Evolutionary conservation across 2,888 invertebrate species (phyloP), one percentile per base, ranked within the genome.

Genomic region (Synanthedon formicaeformis): DNA sequence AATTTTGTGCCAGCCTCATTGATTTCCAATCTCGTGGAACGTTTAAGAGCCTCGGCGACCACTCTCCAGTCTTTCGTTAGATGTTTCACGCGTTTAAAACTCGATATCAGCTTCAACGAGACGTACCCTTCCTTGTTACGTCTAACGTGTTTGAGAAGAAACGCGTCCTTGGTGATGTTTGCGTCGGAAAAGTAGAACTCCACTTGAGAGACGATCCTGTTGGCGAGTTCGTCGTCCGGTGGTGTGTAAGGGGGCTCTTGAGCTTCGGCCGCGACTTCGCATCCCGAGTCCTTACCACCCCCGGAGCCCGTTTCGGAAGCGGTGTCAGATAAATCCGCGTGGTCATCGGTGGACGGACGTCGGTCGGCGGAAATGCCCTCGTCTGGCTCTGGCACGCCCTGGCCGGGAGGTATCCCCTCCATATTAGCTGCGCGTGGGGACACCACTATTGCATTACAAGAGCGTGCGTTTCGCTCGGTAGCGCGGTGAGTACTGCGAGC

Each of bases 101-200:
- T 97, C 12, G 97, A 96, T 61, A 98, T 96, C 54, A 98, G 88
- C 78, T 98, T 98, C 52, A 98, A 88, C 53, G 96, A 97, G 13
- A 98, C 97, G 81, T 94, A 98, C 16, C 98, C 98, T 80, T 97
- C 97, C 80, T 97, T 97, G 79, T 98, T 97, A 53, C 97, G 90
- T 54, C 96, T 92, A 18, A 98, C 97, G 75, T 98, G 98, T 75
- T 98, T 98, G 58, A 98, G 82, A 50, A 98, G 88, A 80, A 98
- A 98, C 12, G 97, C 96, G 74, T 98, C 98, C 75, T 97, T 97
- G 3, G 96, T 92, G 62, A 98, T 96, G 76, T 96, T 97, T 52
- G 95, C 96, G 72, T 98, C 96, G 57, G 96, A 96, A 82, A 98
- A 98, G 81, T 98, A 98, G 74, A 94, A 96, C 82, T 98, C 98